Evolutionary conservation across 2,797 vertebrate genomes (phyloP).

Genomic region (Buphagus erythrorhynchus): DNA sequence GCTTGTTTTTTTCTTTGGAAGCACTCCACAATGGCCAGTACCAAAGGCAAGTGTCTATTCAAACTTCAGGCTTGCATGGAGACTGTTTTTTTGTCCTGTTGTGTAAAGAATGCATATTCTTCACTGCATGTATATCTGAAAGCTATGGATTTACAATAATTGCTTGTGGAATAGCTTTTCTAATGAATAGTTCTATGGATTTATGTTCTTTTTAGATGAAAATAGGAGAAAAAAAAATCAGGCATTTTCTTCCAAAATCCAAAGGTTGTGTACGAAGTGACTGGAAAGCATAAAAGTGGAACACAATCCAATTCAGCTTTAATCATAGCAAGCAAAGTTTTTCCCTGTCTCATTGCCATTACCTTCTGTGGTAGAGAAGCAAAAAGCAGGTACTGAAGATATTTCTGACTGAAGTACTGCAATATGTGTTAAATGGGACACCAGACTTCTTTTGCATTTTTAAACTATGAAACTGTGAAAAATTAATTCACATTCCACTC

Average conservation of each 20-base stretch:
- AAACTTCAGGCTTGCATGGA: neutral
- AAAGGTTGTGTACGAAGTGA: neutral
- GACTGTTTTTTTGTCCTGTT: neutral
- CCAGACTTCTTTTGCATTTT: neutral
- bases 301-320: neutral
- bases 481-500: neutral
- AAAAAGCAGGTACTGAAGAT: neutral
- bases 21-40: neutral
- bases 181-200: neutral
- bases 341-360: neutral
- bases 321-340: neutral
- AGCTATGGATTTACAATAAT: neutral
- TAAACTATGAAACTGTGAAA: neutral
- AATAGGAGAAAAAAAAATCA: neutral
- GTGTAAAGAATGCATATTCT: neutral
- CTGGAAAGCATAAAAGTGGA: neutral
- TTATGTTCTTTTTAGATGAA: neutral
- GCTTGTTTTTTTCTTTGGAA: neutral
- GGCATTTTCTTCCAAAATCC: neutral
- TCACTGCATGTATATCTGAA: neutral
- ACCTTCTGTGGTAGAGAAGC: neutral
- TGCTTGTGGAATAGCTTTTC: neutral
- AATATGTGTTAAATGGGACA: neutral
- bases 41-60: neutral
- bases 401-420: neutral